A percentile compares a stretch with the other conserved stretches of the same genome.
Conservation (phyloP, 1,140 invertebrate species). For the Lepidurus couesii region DNA sequence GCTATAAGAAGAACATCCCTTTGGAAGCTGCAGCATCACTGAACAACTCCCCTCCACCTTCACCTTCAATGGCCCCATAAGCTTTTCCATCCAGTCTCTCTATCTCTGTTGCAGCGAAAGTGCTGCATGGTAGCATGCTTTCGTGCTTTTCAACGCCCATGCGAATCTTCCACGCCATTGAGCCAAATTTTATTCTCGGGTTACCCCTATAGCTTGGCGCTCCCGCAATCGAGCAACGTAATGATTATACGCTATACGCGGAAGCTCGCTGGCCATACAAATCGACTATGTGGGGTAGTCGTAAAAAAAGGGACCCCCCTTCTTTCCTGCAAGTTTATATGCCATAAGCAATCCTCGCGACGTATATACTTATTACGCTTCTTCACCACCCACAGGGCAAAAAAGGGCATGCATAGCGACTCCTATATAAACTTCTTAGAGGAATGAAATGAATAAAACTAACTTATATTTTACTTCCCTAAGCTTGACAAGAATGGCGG, state of each 20-base stretch:
- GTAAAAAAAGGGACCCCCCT: not conserved
- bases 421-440: not conserved
- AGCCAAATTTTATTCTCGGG: conserved; percentile 11
- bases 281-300: conserved; percentile 10
- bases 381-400: not conserved
- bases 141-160: conserved; percentile 14
- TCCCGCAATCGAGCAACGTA: conserved; percentile 18
- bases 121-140: conserved; percentile 8
- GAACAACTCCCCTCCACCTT: not conserved
- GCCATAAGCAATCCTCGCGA: conserved; percentile 1
- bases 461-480: not conserved
- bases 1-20: too few species aligned
- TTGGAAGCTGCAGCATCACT: not conserved
- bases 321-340: not conserved
- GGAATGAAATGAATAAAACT: not conserved
- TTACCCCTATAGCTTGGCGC: not conserved
- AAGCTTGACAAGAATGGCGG: not conserved
- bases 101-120: not conserved
- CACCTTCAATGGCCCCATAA: not conserved
- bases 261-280: not conserved
- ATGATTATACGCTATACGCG: not conserved
- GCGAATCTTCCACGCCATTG: conserved; percentile 1
- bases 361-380: conserved; percentile 14
- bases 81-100: not conserved
- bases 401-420: not conserved